A percentile compares a stretch with the other conserved stretches of the same genome.
phyloP scores from a whole-genome alignment of 2,888 invertebrate species.

The Iselma pallidipennis region DNA sequence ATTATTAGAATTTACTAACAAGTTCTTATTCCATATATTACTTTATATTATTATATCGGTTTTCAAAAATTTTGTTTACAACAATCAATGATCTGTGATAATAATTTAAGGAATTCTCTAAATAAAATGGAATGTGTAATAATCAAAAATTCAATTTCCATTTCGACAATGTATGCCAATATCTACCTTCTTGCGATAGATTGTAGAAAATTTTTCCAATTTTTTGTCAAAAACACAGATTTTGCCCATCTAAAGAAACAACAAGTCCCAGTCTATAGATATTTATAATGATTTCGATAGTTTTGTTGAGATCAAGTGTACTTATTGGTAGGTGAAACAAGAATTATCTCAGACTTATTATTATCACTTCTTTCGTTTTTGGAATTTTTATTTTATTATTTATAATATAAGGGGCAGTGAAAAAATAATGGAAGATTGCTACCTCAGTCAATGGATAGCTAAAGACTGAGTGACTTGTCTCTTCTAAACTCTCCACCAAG shows the following conservation, averaged over 20 bases:
- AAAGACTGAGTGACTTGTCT: slow-evolving; percentile 17
- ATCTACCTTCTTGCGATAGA: neutral
- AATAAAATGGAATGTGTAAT: neutral
- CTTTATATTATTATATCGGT: slow-evolving; percentile 1
- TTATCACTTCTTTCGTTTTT: too few relatives aligned
- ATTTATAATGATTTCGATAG: too few relatives aligned
- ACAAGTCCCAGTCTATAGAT: too few relatives aligned
- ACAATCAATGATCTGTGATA: neutral
- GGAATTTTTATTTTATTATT: too few relatives aligned
- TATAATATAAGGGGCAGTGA: too few relatives aligned
- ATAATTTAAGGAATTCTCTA: neutral
- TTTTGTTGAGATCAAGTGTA: too few relatives aligned
- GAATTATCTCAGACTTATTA: too few relatives aligned
- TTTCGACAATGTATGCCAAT: neutral
- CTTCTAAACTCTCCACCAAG: slow-evolving; percentile 22
- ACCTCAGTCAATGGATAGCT: slow-evolving; percentile 9
- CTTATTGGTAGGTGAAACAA: too few relatives aligned
- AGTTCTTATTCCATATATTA: neutral
- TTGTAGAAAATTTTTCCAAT: too few relatives aligned
- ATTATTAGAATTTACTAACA: neutral
- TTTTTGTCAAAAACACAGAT: too few relatives aligned
- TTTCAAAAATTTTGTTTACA: slow-evolving; percentile 7
- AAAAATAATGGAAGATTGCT: neutral
- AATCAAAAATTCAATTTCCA: neutral
- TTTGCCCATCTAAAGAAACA: neutral